A percentile compares a stretch with the other conserved stretches of the same genome.
These are phyloP conservation scores for Zygogramma bicolorata DNA, from an alignment of 2,888 invertebrate species.

Conservation along the genomic window DNA sequence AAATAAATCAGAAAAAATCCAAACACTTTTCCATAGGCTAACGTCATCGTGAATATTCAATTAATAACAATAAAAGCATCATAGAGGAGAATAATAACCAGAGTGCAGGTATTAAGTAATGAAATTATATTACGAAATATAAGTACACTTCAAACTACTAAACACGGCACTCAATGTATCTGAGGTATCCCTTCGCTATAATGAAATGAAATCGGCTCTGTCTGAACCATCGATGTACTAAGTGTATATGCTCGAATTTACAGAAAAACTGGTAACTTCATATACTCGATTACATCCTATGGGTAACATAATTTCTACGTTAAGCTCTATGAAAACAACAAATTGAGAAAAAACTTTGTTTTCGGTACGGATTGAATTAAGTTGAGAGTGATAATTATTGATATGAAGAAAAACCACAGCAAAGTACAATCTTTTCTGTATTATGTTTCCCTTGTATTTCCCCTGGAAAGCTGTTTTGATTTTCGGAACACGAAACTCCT, in stretches of 20 bases:
- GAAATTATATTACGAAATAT: too few species aligned
- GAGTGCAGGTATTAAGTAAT: too few species aligned
- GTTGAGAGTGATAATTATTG: constrained; percentile 45
- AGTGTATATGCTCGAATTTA: not conserved
- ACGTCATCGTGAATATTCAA: too few species aligned
- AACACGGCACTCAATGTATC: too few species aligned
- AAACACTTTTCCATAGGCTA: too few species aligned
- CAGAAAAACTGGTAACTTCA: not conserved
- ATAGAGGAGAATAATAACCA: too few species aligned
- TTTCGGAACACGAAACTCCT: constrained; percentile 36
- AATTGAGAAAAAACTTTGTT: constrained; percentile 44
- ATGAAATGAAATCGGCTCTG: too few species aligned
- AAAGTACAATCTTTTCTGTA: constrained; percentile 26
- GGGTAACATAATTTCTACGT: constrained; percentile 26
- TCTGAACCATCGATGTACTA: not conserved
- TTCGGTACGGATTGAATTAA: constrained; percentile 42
- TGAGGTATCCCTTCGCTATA: too few species aligned
- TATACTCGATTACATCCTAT: constrained; percentile 25
- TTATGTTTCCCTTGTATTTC: constrained; percentile 1
- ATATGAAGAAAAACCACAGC: constrained; percentile 36
- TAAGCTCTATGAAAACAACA: constrained; percentile 22
- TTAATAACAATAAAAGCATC: too few species aligned
- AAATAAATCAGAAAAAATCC: too few species aligned
- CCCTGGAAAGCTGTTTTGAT: constrained; percentile 37
- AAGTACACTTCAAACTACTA: too few species aligned